phyloP scores from a whole-genome alignment of 2,113 vertebrate species.

The Pheucticus melanocephalus region DNA sequence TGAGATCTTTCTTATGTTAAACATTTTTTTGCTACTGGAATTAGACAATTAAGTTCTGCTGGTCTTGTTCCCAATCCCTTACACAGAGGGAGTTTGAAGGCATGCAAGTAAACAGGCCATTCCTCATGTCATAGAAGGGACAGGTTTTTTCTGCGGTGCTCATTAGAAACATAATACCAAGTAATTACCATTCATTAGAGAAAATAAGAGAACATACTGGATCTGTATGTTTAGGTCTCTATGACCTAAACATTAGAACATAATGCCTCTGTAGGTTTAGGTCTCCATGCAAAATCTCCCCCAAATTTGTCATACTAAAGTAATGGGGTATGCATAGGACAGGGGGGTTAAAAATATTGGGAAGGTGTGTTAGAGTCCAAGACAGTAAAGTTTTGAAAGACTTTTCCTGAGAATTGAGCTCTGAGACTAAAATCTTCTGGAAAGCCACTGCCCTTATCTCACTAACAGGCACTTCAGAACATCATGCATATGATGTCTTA shows the following conservation, averaged over 20 bases:
- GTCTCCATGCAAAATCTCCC: not conserved
- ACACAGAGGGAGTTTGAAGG: not conserved
- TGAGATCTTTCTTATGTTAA: not conserved
- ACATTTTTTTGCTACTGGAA: not conserved
- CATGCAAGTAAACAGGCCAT: not conserved
- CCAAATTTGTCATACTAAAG: not conserved
- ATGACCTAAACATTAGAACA: too few species aligned
- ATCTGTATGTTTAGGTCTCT: not conserved
- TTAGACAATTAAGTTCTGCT: not conserved
- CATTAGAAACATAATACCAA: not conserved
- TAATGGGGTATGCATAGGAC: not conserved
- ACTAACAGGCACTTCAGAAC: not conserved
- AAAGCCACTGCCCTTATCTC: not conserved
- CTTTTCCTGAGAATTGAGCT: not conserved
- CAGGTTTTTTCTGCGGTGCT: not conserved
- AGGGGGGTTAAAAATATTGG: not conserved
- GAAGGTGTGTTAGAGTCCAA: not conserved
- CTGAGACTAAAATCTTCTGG: not conserved
- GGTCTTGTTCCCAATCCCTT: not conserved
- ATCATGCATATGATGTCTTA: accelerated
- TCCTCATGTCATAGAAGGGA: not conserved
- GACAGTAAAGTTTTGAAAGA: not conserved
- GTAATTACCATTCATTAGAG: not conserved
- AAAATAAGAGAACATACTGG: not conserved
- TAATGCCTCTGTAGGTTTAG: not conserved